Percentiles rank a stretch among this genome's conserved stretches.
phyloP scores from a whole-genome alignment of 2,888 invertebrate species.

The Teleogryllus oceanicus region DNA sequence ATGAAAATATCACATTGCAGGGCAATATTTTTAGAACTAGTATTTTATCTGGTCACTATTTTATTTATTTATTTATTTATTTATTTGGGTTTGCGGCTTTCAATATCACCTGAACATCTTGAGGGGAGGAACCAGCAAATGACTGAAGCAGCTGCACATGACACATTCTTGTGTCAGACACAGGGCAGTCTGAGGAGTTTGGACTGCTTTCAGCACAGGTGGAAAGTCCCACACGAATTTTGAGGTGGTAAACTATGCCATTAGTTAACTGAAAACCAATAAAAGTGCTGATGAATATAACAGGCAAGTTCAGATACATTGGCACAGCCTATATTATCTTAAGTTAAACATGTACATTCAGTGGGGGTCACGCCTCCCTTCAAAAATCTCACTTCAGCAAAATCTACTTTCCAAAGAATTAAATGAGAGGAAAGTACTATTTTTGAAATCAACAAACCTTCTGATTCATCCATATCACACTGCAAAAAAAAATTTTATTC shows the following conservation, averaged over 20 bases:
- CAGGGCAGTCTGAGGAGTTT: constrained; percentile 31
- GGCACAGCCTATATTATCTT: too few species aligned
- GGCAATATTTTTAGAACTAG: background rate
- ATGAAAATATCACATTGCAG: constrained; percentile 20
- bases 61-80: too few species aligned
- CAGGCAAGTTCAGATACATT: too few species aligned
- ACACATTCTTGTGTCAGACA: constrained; percentile 32
- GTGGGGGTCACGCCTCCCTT: too few species aligned
- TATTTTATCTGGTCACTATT: background rate
- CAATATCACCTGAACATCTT: constrained; percentile 38
- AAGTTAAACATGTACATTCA: too few species aligned
- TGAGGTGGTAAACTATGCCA: constrained; percentile 36
- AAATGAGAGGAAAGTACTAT: too few species aligned
- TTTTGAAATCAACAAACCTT: too few species aligned
- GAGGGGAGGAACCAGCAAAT: constrained; percentile 39
- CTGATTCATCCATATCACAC: too few species aligned
- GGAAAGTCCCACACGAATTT: constrained; percentile 33
- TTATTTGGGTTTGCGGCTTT: too few species aligned
- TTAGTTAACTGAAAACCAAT: constrained; percentile 31
- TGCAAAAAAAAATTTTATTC: too few species aligned
- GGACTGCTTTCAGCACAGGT: constrained; percentile 33
- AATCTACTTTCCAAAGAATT: too few species aligned
- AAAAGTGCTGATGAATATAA: background rate
- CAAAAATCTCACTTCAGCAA: too few species aligned
- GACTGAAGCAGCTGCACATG: constrained; percentile 39